A percentile compares a stretch with the other conserved stretches of the same genome.
These are phyloP conservation scores for Sebastes trivittatus DNA, from an alignment of 2,797 vertebrate genomes.

Conservation along the genomic window DNA sequence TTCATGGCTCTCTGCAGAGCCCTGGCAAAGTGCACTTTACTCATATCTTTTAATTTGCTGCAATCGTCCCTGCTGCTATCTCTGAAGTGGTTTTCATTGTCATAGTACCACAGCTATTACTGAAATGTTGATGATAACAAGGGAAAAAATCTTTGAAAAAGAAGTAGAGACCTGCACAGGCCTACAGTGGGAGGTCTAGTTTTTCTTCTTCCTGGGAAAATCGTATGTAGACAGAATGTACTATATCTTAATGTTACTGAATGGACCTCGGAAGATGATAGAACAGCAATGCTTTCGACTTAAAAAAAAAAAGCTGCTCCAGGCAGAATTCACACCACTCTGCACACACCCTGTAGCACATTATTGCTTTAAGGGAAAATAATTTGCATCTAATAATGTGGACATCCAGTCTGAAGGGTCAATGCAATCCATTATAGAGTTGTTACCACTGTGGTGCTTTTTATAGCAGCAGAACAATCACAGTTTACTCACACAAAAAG, in stretches of 20 bases:
- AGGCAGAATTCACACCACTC: constrained; percentile 22
- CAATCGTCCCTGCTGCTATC: constrained; percentile 4
- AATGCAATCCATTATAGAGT: constrained; percentile 20
- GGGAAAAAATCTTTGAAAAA: background rate
- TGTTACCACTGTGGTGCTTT: background rate
- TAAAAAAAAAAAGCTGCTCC: constrained; percentile 8
- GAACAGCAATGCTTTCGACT: constrained; percentile 6
- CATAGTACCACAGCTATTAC: background rate
- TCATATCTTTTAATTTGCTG: constrained; percentile 26
- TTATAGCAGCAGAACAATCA: constrained; percentile 2
- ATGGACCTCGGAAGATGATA: constrained; percentile 27
- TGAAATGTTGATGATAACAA: constrained; percentile 29
- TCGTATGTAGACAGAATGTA: constrained; percentile 1
- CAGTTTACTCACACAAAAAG: constrained; percentile 10
- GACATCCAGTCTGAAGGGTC: constrained; percentile 18
- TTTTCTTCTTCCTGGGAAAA: background rate
- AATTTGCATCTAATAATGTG: constrained; percentile 35
- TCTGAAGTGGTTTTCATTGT: constrained; percentile 21
- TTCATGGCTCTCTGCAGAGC: background rate
- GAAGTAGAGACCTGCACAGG: background rate
- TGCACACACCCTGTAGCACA: constrained; percentile 6
- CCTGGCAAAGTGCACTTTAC: constrained; percentile 1
- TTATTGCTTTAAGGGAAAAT: constrained; percentile 26
- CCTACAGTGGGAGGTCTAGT: background rate
- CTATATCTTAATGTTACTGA: constrained; percentile 17